Percentiles rank a stretch among this genome's conserved stretches.
These are phyloP conservation scores for Macrochelys suwanniensis DNA, from an alignment of 2,797 vertebrate species.

Conservation along the genomic window DNA sequence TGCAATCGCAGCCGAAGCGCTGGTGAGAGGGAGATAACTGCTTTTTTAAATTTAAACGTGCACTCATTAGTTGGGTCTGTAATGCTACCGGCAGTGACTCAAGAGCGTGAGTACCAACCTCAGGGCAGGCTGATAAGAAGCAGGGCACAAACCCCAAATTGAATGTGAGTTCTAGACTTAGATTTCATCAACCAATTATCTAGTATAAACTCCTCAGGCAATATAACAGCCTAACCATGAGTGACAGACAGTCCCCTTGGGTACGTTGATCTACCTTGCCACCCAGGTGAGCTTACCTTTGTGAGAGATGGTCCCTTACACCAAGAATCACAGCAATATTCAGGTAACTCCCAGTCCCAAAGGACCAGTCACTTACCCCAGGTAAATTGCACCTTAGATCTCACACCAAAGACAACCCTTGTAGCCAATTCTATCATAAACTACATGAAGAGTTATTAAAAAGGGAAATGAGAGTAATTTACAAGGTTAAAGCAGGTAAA, in stretches of 20 bases:
- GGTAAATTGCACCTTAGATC: not conserved
- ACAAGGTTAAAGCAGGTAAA: too few species aligned
- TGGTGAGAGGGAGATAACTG: conserved; percentile 39
- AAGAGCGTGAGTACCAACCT: not conserved
- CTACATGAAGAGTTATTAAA: too few species aligned
- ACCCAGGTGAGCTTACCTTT: not conserved
- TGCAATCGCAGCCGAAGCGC: conserved; percentile 20
- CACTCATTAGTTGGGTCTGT: not conserved
- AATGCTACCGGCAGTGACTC: not conserved
- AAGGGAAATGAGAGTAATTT: too few species aligned
- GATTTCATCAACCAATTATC: not conserved
- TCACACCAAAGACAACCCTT: too few species aligned
- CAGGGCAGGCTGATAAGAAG: not conserved
- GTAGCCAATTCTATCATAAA: too few species aligned
- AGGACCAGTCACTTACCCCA: not conserved
- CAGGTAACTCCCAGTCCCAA: not conserved
- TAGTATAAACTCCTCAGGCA: not conserved
- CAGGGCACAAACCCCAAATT: not conserved
- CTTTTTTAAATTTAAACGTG: conserved; percentile 28
- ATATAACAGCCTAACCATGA: not conserved
- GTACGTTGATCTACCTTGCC: not conserved
- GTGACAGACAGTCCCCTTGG: not conserved
- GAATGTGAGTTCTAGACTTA: not conserved
- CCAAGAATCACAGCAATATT: not conserved
- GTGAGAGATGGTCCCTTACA: not conserved